A percentile compares a stretch with the other conserved stretches of the same genome.
phyloP scores from a whole-genome alignment of 1,140 invertebrate species.

The Ceratina australensis region DNA sequence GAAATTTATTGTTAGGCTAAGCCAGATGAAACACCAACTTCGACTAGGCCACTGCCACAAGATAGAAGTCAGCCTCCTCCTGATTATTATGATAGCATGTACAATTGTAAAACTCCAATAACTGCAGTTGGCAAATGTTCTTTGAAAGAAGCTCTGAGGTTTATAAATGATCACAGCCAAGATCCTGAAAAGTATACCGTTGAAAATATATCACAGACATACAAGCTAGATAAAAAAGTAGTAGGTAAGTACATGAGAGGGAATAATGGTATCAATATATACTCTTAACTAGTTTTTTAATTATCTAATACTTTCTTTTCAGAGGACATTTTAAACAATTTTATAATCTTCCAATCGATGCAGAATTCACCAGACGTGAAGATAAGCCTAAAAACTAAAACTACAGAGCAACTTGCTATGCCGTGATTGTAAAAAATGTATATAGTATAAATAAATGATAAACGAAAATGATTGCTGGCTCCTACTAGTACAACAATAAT shows the following conservation, averaged over 20 bases:
- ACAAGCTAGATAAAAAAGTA: conserved; percentile 83
- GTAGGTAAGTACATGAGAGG: conserved; percentile 77
- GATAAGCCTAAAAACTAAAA: not conserved
- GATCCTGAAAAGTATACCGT: conserved; percentile 81
- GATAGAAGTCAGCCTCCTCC: conserved; percentile 68
- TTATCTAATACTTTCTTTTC: conserved; percentile 27
- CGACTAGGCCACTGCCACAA: conserved; percentile 75
- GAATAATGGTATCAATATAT: not conserved
- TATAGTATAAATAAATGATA: conserved; percentile 16
- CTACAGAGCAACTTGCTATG: no score
- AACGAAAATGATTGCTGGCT: no score
- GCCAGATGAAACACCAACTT: not conserved
- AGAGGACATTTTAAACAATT: conserved; percentile 47
- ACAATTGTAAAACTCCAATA: conserved; percentile 54
- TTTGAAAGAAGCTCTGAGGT: conserved; percentile 76
- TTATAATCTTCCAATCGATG: conserved; percentile 5
- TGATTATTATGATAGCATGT: conserved; percentile 64
- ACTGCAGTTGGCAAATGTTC: conserved; percentile 73
- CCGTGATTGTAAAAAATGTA: not conserved
- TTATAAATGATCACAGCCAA: conserved; percentile 82
- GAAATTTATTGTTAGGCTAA: not conserved
- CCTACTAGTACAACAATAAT: not conserved
- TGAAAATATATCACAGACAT: conserved; percentile 83
- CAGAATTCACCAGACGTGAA: not conserved
- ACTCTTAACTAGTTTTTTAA: not conserved